A percentile compares a stretch with the other conserved stretches of the same genome.
phyloP scores from a whole-genome alignment of 2,797 vertebrate species.

The Pseudochirops corinnae region DNA sequence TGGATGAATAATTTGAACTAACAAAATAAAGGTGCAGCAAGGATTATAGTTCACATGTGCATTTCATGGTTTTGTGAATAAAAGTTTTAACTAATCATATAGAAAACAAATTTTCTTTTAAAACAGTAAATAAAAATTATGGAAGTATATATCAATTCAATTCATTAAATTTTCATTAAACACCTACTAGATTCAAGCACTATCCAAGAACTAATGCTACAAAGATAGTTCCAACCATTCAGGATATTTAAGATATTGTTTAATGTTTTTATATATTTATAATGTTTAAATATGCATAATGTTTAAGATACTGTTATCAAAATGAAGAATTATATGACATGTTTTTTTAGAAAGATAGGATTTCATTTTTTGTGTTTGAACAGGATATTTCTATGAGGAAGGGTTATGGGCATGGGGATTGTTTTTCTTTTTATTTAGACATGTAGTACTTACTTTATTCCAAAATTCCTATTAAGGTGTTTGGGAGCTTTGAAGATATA shows the following conservation, averaged over 20 bases:
- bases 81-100: not conserved
- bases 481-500: not conserved
- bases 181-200: not conserved
- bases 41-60: not conserved
- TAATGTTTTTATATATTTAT: too few species aligned
- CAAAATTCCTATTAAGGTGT: not conserved
- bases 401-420: not conserved
- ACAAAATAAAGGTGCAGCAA: not conserved
- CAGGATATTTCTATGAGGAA: not conserved
- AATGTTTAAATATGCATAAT: not conserved
- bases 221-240: not conserved
- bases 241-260: too few species aligned
- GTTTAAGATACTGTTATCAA: not conserved
- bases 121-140: conserved; percentile 7
- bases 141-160: not conserved
- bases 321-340: not conserved
- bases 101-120: conserved; percentile 12
- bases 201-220: not conserved
- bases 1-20: not conserved
- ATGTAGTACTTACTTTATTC: not conserved
- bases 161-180: not conserved
- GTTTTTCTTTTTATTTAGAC: not conserved
- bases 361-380: not conserved
- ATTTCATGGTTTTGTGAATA: conserved; percentile 15
- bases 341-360: not conserved